Conservation (phyloP, 2,797 vertebrate genomes). For the Crocidura indochinensis region DNA sequence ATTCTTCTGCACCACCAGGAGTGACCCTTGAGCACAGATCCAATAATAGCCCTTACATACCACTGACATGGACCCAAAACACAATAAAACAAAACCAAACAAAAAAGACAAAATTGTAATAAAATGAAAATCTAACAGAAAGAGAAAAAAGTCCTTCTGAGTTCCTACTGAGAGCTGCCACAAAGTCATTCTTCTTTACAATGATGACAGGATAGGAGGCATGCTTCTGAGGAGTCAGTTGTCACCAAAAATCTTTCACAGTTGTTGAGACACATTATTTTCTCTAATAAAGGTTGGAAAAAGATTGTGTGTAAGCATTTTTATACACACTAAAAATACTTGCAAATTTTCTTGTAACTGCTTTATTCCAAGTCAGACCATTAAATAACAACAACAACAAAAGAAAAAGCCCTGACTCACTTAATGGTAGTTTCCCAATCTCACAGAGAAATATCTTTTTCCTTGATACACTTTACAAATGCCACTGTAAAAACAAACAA, state of each 20-base stretch:
- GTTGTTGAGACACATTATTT: no score
- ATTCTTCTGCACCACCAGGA: no score
- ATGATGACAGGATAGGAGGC: background rate
- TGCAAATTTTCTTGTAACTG: background rate
- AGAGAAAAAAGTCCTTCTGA: no score
- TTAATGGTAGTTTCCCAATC: background rate
- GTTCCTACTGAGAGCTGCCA: no score
- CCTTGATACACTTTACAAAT: slow-evolving; percentile 12
- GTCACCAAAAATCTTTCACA: background rate
- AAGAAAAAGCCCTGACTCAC: background rate
- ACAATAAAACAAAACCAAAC: no score
- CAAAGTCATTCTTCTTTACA: no score
- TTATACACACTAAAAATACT: background rate
- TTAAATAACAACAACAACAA: background rate
- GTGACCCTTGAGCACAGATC: no score
- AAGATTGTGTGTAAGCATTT: background rate
- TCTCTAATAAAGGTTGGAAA: background rate
- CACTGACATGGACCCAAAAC: no score
- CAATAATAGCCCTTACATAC: no score
- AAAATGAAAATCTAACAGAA: no score
- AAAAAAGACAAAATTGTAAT: no score
- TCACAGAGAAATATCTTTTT: background rate
- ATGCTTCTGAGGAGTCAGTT: background rate
- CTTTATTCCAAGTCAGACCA: slow-evolving; percentile 47
- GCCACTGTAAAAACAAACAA: background rate